Evolutionary conservation across 2,888 invertebrate species (phyloP).

Genomic region (Brenthis hecate): DNA sequence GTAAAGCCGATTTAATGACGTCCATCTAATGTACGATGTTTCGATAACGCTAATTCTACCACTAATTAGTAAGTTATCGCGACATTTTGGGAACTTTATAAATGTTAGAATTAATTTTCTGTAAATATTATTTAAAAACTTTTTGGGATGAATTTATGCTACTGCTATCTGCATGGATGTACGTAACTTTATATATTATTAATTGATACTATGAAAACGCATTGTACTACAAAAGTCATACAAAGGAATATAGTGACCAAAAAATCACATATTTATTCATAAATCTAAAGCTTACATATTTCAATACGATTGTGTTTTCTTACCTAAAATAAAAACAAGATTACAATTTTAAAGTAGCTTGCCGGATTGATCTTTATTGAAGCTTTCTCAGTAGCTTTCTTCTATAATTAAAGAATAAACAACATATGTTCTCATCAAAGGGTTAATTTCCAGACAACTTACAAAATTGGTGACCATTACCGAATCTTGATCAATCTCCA

Average conservation of each 20-base stretch:
- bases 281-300: too few species aligned
- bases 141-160: too few species aligned
- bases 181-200: too few species aligned
- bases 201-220: too few species aligned
- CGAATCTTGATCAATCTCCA: slow-evolving; percentile 57
- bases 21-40: slow-evolving; percentile 69
- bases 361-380: not conserved
- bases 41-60: slow-evolving; percentile 71
- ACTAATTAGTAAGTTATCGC: slow-evolving; percentile 58
- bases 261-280: too few species aligned
- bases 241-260: too few species aligned
- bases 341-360: too few species aligned
- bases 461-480: slow-evolving; percentile 41
- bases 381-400: not conserved
- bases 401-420: not conserved
- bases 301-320: too few species aligned
- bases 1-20: slow-evolving; percentile 76
- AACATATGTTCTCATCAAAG: slow-evolving; percentile 3
- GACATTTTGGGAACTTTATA: slow-evolving; percentile 16
- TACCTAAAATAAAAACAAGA: too few species aligned
- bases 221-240: too few species aligned
- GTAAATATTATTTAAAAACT: not conserved
- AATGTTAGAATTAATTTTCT: slow-evolving; percentile 3
- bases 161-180: too few species aligned
- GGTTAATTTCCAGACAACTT: slow-evolving; percentile 11